Base-by-base conservation (phyloP, 2,888 invertebrate genomes). In the Schizotus pectinicornis region DNA sequence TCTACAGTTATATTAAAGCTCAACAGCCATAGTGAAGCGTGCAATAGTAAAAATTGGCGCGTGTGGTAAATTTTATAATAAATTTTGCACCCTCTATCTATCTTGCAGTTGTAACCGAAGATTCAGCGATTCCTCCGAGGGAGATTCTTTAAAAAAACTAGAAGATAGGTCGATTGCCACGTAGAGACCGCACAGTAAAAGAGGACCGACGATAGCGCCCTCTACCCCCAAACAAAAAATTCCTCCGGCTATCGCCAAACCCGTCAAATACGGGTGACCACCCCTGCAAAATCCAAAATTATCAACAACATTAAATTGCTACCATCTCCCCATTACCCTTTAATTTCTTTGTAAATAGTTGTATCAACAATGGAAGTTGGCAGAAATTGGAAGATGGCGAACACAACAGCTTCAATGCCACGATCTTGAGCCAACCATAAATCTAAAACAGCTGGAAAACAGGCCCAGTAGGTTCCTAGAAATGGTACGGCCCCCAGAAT, bases 211-310 rank as follows among this genome's bases (percentile, higher is more conserved):
- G 67, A 99, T 94, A 1, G 98, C 98, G 0, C 99, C 99, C 80
- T 98, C 95, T 54, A 95, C 89, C 0, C 98, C 98, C 67, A 98
- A 83, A 85, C 95, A 98, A 81, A 97, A 96, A 75, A 99, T 94
- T 42, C 99, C 99, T 7, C 98, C 98, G 11, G 97, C 98, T 74
- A 99, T 95, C 1, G 98, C 94, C 51, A 99, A 82, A 33, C 97
- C 98, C 6, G 98, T 98, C 61, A 98, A 86, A 81, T 98, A 98
- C 0, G 98, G 98, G 82, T 98, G 98, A 1, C 96, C 95, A 13
- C 92, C 70, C 6, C 61, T 65, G 53, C 48, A 53, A 61, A n/a
- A 7, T 35, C 7, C 34, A 11, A 46, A 48, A 13, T 14, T 14
- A 35, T 50, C 12, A 45, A 34, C 14, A 36, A 38, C 14, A 33